Base-by-base conservation (phyloP, 2,113 vertebrate genomes). In the Prolemur simus region DNA sequence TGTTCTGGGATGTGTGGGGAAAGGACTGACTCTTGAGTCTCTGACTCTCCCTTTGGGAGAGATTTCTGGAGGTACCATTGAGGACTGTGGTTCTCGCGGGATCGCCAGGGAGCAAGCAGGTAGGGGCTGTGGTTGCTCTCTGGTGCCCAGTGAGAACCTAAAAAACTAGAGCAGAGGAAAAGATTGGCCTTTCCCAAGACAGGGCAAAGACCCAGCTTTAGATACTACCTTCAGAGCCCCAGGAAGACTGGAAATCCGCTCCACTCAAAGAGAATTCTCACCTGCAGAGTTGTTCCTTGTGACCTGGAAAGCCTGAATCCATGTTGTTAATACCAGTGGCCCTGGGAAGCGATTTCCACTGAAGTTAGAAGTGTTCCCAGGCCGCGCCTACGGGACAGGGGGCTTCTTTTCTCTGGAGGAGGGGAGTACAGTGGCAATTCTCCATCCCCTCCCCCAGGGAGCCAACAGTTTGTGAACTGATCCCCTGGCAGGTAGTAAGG, bases 381-480 rank as follows among this genome's bases (percentile, higher is more conserved):
- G 15, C 20, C 25, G 27, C 58, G 54, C 3, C 32, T 3, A 2
- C 10, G 8, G 34, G 5, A 88, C 13, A 37, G 23, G 2, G 27
- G 25, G 11, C 14, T 82, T 20, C 60, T 58, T 69, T 2, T 32
- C 8, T 17, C 1, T 37, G 27, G 8, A 20, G 21, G 20, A 11
- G 39, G 39, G 42, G 18, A n/a, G 8, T 18, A 15, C 34, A 23
- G 13, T 21, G 34, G 20, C 3, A 1, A 4, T 37, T 84, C 42
- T 87, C 3, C 11, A 0, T 15, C 14, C 6, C 11, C 1, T 23
- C 4, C 27, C 56, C 14, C 4, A 10, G 18, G 54, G 32, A 11
- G 17, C 29, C 69, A 5, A 69, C 10, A 25, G 64, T 60, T 56
- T 25, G 0, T 0, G 1, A 49, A 58, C 14, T 1, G 29, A 77